These are phyloP conservation scores for Platalea minor DNA, from an alignment of 2,797 vertebrate genomes.

Conservation along the genomic window DNA sequence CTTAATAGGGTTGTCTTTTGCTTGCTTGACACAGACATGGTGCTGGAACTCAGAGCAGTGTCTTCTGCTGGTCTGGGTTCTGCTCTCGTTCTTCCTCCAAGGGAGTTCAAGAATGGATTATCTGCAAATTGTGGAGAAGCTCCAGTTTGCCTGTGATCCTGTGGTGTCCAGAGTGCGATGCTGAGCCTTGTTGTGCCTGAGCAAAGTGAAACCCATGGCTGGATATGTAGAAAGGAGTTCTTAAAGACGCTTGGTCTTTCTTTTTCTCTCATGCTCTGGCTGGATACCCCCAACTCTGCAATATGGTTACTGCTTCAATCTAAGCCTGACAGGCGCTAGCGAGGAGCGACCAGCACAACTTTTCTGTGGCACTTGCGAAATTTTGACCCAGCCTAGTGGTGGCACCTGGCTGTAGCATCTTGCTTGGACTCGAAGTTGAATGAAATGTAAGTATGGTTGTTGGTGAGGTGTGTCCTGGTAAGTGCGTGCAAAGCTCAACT, in stretches of 20 bases:
- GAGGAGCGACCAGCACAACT: not conserved
- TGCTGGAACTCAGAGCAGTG: not conserved
- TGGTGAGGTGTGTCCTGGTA: not conserved
- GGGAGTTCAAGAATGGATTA: not conserved
- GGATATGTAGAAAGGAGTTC: not conserved
- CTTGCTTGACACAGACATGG: not conserved
- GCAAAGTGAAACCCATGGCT: not conserved
- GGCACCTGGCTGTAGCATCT: not conserved
- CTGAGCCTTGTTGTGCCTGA: not conserved
- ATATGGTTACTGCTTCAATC: not conserved
- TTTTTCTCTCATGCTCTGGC: not conserved
- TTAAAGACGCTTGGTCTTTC: not conserved
- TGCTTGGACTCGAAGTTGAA: not conserved
- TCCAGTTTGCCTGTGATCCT: not conserved
- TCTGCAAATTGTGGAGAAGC: not conserved
- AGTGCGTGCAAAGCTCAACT: not conserved
- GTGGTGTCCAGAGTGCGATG: accelerated
- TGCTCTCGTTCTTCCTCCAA: not conserved
- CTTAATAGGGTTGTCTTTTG: not conserved
- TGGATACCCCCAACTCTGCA: not conserved
- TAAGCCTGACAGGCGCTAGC: not conserved
- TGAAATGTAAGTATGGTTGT: not conserved
- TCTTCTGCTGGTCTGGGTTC: not conserved
- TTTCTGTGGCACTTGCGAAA: not conserved
- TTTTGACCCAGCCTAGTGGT: not conserved